These are phyloP conservation scores for Synanceia verrucosa DNA, from an alignment of 2,797 vertebrate genomes.

Conservation along the genomic window DNA sequence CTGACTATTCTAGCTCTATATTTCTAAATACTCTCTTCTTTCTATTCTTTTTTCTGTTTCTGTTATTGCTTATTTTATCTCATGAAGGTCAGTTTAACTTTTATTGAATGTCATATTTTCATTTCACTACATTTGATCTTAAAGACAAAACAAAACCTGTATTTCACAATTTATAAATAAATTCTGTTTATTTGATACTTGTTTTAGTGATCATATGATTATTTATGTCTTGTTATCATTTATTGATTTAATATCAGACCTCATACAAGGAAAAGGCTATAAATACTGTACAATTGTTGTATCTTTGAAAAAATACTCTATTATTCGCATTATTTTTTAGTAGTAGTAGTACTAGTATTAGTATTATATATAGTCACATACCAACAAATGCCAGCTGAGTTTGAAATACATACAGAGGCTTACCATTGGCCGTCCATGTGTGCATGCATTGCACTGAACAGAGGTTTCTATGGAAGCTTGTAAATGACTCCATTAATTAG, in stretches of 20 bases:
- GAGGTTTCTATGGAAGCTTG: slow-evolving; percentile 60
- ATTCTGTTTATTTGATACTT: too few relatives aligned
- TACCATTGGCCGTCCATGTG: slow-evolving; percentile 19
- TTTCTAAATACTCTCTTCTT: background rate
- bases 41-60: too few relatives aligned
- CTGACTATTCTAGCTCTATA: background rate
- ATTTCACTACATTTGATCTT: background rate
- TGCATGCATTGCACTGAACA: slow-evolving; percentile 39
- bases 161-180: background rate
- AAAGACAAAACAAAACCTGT: background rate
- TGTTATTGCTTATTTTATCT: background rate
- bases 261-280: background rate
- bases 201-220: background rate
- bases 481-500: slow-evolving; percentile 74
- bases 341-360: too few relatives aligned
- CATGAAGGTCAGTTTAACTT: background rate
- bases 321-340: too few relatives aligned
- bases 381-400: slow-evolving; percentile 3
- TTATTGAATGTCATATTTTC: background rate
- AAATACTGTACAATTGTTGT: background rate
- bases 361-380: too few relatives aligned
- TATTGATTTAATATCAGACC: background rate
- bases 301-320: background rate
- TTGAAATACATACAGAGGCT: background rate
- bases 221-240: background rate